Evolutionary conservation across 2,888 invertebrate genomes (phyloP).

Genomic region (Margaritifera margaritifera): DNA sequence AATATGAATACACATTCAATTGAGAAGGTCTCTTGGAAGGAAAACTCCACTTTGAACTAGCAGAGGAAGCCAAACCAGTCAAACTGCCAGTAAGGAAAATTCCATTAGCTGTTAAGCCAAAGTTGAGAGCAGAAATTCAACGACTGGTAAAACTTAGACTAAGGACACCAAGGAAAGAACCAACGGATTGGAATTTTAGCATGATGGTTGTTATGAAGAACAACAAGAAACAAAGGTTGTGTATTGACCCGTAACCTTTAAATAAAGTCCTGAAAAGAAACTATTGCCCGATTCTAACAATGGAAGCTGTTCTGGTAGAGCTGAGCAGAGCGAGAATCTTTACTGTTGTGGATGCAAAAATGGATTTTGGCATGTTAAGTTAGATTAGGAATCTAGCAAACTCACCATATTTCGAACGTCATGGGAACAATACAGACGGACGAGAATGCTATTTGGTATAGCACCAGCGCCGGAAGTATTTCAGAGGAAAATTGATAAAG

Average conservation of each 20-base stretch:
- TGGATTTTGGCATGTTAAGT: constrained; percentile 39
- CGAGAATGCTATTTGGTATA: constrained; percentile 32
- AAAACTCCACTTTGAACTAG: constrained; percentile 11
- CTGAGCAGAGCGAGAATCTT: constrained; percentile 11
- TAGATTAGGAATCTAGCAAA: constrained; percentile 31
- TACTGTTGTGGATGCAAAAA: constrained; percentile 19
- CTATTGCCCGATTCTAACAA: constrained; percentile 11
- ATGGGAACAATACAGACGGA: constrained; percentile 32
- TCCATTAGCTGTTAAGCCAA: constrained; percentile 7
- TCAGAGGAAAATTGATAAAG: no score
- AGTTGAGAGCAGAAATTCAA: constrained; percentile 12
- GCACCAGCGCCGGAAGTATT: constrained; percentile 24
- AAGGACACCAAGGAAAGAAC: constrained; percentile 8
- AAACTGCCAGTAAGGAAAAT: constrained; percentile 14
- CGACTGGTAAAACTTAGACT: constrained; percentile 3
- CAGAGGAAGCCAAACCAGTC: constrained; percentile 7
- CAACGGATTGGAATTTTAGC: constrained; percentile 23
- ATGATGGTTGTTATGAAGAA: constrained; percentile 14
- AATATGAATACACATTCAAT: no score
- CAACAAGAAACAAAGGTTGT: constrained; percentile 6
- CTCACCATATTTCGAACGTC: constrained; percentile 38
- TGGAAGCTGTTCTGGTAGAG: constrained; percentile 14
- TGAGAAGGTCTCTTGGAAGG: constrained; percentile 18
- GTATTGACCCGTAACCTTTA: no score
- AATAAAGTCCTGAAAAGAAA: constrained; percentile 15